These are phyloP conservation scores for Fregetta grallaria DNA, from an alignment of 2,113 vertebrate genomes.

Conservation along the genomic window DNA sequence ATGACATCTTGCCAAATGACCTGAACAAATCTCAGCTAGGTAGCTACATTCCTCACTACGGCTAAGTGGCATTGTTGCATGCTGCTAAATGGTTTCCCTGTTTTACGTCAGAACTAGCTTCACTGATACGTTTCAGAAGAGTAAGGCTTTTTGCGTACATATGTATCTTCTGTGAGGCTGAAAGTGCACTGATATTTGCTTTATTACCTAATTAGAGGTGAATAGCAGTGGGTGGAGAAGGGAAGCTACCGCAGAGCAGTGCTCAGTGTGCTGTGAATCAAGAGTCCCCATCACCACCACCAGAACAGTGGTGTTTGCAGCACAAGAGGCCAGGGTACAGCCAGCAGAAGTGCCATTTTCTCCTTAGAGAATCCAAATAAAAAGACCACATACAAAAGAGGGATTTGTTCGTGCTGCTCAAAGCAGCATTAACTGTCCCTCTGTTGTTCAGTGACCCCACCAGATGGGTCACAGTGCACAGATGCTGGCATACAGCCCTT, in stretches of 20 bases:
- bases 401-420: not conserved
- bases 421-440: not conserved
- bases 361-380: not conserved
- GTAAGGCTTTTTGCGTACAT: not conserved
- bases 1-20: not conserved
- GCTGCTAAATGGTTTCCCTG: not conserved
- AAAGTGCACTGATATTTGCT: not conserved
- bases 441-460: not conserved
- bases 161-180: fast-evolving
- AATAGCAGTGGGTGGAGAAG: not conserved
- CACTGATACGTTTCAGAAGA: fast-evolving
- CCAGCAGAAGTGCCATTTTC: not conserved
- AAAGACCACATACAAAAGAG: not conserved
- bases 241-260: not conserved
- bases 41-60: not conserved
- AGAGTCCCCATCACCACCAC: no score
- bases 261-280: no score
- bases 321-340: not conserved
- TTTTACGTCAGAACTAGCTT: not conserved
- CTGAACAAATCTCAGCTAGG: not conserved
- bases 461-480: not conserved
- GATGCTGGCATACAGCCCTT: not conserved
- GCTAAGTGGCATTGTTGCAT: not conserved
- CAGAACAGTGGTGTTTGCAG: not conserved
- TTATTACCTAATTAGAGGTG: not conserved